Evolutionary conservation across 2,113 vertebrate species (phyloP).

Genomic region (Neodontobutis hainanensis): DNA sequence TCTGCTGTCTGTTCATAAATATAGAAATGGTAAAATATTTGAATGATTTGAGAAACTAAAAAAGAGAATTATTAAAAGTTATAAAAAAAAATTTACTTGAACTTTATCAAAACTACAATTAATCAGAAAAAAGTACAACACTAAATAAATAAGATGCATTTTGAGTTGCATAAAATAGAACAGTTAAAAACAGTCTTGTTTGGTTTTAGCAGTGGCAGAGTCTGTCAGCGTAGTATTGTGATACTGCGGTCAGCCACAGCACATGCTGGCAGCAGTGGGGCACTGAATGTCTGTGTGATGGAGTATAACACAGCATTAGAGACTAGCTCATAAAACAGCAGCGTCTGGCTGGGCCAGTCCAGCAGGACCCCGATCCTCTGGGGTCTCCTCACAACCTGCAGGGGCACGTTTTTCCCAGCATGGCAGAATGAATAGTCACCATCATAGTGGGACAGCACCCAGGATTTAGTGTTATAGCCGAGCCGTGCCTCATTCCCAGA

Average conservation of each 20-base stretch:
- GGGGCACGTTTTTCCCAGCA: constrained; percentile 58
- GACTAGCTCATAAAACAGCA: constrained; percentile 86
- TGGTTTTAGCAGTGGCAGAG: neutral
- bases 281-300: constrained; percentile 69
- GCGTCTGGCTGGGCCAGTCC: constrained; percentile 83
- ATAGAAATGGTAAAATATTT: neutral
- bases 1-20: too few relatives aligned
- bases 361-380: constrained; percentile 83
- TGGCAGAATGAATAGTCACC: constrained; percentile 88
- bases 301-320: constrained; percentile 80
- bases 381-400: constrained; percentile 80
- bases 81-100: too few relatives aligned
- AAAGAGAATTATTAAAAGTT: too few relatives aligned
- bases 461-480: constrained; percentile 86
- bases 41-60: too few relatives aligned
- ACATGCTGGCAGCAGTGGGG: constrained; percentile 83
- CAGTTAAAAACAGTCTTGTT: neutral
- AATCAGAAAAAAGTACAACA: neutral
- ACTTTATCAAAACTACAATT: too few relatives aligned
- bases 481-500: constrained; percentile 81
- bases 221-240: constrained; percentile 69
- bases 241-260: constrained; percentile 88
- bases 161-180: neutral
- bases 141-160: neutral
- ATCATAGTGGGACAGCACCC: constrained; percentile 90